Evolutionary conservation across 2,113 vertebrate species (phyloP).

Genomic region (Gallinago media): DNA sequence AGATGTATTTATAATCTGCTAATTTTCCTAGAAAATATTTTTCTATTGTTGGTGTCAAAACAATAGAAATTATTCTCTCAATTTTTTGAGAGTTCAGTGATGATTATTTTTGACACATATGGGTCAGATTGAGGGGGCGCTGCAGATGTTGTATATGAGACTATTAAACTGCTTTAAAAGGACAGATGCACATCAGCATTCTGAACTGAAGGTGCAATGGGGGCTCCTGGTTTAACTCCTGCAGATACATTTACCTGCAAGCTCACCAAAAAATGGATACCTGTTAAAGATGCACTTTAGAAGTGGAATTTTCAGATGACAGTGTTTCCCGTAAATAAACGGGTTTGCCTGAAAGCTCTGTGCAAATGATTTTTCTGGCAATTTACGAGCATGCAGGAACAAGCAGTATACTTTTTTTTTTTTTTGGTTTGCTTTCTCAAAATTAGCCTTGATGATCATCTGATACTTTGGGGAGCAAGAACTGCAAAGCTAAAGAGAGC

Average conservation of each 20-base stretch:
- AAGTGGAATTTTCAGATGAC: not conserved
- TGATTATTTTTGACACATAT: not conserved
- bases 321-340: not conserved
- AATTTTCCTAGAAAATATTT: not conserved
- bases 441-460: not conserved
- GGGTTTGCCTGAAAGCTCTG: not conserved
- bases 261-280: not conserved
- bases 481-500: not conserved
- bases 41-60: not conserved
- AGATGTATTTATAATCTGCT: not conserved
- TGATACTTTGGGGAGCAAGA: not conserved
- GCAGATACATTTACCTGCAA: not conserved
- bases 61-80: not conserved
- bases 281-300: not conserved
- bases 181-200: accelerated
- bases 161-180: not conserved
- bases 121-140: not conserved
- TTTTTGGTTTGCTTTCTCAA: not conserved
- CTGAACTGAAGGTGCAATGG: not conserved
- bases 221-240: not conserved
- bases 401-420: not conserved
- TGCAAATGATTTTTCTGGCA: not conserved
- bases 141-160: not conserved
- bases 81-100: not conserved
- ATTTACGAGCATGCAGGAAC: not conserved